A percentile compares a stretch with the other conserved stretches of the same genome.
Evolutionary conservation across 2,888 invertebrate species (phyloP).

Genomic region (Trissolcus brochymenae): DNA sequence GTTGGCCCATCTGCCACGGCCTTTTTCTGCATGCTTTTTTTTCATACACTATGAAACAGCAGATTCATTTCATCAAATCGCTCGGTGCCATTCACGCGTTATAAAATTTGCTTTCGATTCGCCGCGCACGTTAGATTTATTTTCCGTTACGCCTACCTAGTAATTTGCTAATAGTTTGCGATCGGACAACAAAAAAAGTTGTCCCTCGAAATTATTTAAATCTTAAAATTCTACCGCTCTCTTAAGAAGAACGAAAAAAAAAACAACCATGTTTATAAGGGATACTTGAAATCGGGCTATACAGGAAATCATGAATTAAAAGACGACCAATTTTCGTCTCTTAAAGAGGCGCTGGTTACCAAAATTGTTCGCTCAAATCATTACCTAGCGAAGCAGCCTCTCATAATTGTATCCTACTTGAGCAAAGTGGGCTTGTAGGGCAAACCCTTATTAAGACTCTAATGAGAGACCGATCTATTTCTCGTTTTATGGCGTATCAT

Average conservation of each 20-base stretch:
- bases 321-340: slow-evolving; percentile 52
- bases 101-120: slow-evolving; percentile 40
- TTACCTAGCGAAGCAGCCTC: slow-evolving; percentile 43
- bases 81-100: slow-evolving; percentile 57
- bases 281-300: slow-evolving; percentile 19
- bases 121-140: slow-evolving; percentile 20
- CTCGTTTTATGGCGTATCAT: not conserved
- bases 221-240: not conserved
- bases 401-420: slow-evolving; percentile 60
- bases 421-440: slow-evolving; percentile 58
- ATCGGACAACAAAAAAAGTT: slow-evolving; percentile 2
- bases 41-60: slow-evolving; percentile 51
- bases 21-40: slow-evolving; percentile 53
- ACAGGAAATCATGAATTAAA: slow-evolving; percentile 47
- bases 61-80: slow-evolving; percentile 67
- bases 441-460: slow-evolving; percentile 63
- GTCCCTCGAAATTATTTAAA: slow-evolving; percentile 32
- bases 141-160: slow-evolving; percentile 46
- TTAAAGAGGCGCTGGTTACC: slow-evolving; percentile 55
- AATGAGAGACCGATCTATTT: slow-evolving; percentile 64
- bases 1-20: slow-evolving; percentile 60
- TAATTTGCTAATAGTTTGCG: slow-evolving; percentile 40
- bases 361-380: slow-evolving; percentile 57
- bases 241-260: not conserved
- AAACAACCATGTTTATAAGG: not conserved